Conservation (phyloP, 2,113 vertebrate genomes). For the Dipodomys ordii region DNA sequence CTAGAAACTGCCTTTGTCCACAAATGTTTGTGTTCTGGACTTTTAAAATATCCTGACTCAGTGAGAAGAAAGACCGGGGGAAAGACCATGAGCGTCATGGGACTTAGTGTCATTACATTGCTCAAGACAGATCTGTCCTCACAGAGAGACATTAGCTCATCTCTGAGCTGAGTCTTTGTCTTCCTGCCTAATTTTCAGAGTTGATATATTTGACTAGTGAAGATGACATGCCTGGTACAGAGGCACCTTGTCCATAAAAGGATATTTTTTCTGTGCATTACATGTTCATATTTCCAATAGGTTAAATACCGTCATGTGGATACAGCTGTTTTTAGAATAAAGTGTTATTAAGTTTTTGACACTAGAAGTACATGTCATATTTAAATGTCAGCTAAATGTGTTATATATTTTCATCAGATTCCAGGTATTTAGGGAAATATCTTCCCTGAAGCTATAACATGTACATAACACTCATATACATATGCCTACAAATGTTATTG, state of each 20-base stretch:
- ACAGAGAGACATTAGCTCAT: neutral
- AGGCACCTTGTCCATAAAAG: neutral
- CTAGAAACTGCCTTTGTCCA: neutral
- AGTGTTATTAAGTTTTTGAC: constrained; percentile 1
- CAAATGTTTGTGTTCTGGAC: neutral
- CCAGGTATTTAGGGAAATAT: neutral
- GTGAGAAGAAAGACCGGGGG: neutral
- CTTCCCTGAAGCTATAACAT: neutral
- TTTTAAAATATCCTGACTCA: neutral
- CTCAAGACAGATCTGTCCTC: neutral
- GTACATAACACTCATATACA: neutral
- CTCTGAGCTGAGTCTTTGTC: neutral
- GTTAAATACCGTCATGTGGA: constrained; percentile 8
- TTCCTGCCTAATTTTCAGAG: neutral
- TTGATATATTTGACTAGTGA: neutral
- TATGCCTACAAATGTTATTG: neutral
- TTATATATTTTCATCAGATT: neutral
- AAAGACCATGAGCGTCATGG: neutral
- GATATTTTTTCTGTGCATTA: neutral
- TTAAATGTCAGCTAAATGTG: neutral
- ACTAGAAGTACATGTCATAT: neutral
- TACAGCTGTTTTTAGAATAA: constrained; percentile 13
- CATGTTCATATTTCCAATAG: neutral
- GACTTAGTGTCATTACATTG: neutral
- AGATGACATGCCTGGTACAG: neutral